Base-by-base conservation (phyloP, 2,797 vertebrate genomes). In the Rhinatrema bivittatum region DNA sequence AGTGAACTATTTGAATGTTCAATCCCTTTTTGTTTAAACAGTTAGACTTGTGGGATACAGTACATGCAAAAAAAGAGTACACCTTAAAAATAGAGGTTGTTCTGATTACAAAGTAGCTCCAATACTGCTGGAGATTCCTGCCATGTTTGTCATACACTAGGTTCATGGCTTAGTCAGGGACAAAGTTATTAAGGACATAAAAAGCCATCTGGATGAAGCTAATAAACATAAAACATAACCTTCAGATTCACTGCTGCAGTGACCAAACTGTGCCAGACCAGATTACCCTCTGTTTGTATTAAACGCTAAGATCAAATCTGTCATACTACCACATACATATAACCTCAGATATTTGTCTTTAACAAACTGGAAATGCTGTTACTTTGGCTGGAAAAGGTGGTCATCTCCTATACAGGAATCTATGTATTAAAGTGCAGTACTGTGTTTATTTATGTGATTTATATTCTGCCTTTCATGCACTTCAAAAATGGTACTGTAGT, bases 141-240 rank as follows among this genome's bases (percentile, higher is more conserved):
- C 65, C 44, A 52, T 75, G 78, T 72, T 78, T 82, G 77, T 79
- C 74, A 79, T 83, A 81, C 66, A 73, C 62, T 76, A 73, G 78
- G 80, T 82, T 81, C 84, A 82, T 75, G 76, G 81, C 79, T 86
- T 84, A 76, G 79, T 86, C 84, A 84, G 82, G 82, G 80, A 81
- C 82, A 79, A 84, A 86, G 82, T 81, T 86, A 86, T 85, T 86
- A 84, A 85, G 81, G 75, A 82, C 76, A 84, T 86, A 84, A 86
- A 86, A 81, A 32, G 7, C 84, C 84, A 86, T 85, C 84, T 86
- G 84, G 84, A 83, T 79, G 63, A 65, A 81, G 68, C 79, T 84
- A 85, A 84, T 86, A 82, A 85, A 79, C 80, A 82, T 85, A 84
- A 86, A 84, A 76, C 56, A 50, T 84, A 84, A 85, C 82, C 84